These are phyloP conservation scores for Paramormyrops hopkinsi DNA, from an alignment of 2,797 vertebrate species.

Conservation along the genomic window DNA sequence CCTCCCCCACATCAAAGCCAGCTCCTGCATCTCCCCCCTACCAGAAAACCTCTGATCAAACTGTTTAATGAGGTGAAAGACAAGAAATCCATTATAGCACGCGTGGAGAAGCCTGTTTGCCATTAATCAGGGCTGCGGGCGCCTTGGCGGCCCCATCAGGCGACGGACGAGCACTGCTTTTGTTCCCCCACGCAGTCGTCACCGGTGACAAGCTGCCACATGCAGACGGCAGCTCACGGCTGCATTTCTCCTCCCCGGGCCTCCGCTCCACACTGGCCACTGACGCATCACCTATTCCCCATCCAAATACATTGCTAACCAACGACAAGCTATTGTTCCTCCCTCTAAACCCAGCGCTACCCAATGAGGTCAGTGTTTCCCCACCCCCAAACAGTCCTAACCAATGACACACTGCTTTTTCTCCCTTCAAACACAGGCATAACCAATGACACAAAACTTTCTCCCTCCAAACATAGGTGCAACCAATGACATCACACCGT, in stretches of 20 bases:
- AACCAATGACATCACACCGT: neutral
- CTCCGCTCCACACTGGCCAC: neutral
- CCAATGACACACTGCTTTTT: slow-evolving; percentile 1
- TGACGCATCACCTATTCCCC: neutral
- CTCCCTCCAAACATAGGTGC: neutral
- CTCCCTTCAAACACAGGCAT: neutral
- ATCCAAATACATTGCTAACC: neutral
- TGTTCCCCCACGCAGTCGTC: slow-evolving; percentile 30
- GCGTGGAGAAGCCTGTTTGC: slow-evolving; percentile 46
- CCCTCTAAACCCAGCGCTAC: neutral
- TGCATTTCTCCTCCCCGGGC: neutral
- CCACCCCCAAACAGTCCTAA: neutral
- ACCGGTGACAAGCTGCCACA: neutral
- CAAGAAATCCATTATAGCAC: slow-evolving; percentile 54
- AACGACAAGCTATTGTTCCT: neutral
- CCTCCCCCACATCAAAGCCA: slow-evolving; percentile 6
- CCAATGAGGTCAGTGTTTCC: neutral
- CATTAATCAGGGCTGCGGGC: slow-evolving; percentile 50
- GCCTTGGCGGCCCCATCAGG: neutral
- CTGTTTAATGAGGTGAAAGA: slow-evolving; percentile 58
- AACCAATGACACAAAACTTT: neutral
- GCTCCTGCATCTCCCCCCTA: neutral
- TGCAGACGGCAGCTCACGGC: neutral
- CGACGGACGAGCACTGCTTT: neutral
- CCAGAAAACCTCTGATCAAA: slow-evolving; percentile 42